These are phyloP conservation scores for Amaurobius ferox DNA, from an alignment of 2,888 invertebrate species.

Conservation along the genomic window DNA sequence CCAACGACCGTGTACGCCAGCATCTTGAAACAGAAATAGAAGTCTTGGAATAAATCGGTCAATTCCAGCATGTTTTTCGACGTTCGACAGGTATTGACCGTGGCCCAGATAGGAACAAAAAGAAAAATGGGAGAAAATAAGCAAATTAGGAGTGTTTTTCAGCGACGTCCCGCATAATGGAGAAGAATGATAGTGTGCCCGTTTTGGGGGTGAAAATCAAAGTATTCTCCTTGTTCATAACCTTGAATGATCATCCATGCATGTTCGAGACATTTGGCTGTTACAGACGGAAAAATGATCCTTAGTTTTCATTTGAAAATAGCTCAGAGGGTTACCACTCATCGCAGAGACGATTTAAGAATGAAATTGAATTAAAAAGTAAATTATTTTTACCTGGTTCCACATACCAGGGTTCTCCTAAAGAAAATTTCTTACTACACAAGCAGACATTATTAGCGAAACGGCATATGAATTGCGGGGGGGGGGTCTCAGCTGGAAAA, in stretches of 20 bases:
- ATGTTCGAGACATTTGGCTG: neutral
- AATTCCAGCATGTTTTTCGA: constrained; percentile 27
- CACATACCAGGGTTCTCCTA: too few relatives aligned
- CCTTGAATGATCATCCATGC: neutral
- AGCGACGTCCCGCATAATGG: constrained; percentile 6
- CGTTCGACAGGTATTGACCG: constrained; percentile 30
- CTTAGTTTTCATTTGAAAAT: too few relatives aligned
- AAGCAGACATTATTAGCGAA: too few relatives aligned
- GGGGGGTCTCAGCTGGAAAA: too few relatives aligned
- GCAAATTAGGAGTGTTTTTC: constrained; percentile 8
- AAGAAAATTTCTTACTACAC: too few relatives aligned
- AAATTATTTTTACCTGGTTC: too few relatives aligned
- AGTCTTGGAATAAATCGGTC: constrained; percentile 41
- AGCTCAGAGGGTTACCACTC: neutral
- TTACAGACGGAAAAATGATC: too few relatives aligned
- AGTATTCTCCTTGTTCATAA: neutral
- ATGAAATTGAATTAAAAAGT: too few relatives aligned
- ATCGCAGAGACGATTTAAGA: too few relatives aligned
- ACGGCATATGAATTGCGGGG: too few relatives aligned
- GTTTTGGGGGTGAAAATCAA: neutral
- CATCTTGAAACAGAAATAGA: neutral
- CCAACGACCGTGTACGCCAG: constrained; percentile 34
- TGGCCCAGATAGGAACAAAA: constrained; percentile 54
- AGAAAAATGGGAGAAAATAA: constrained; percentile 22
- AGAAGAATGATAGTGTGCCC: neutral